These are phyloP conservation scores for Cherax destructor DNA, from an alignment of 1,140 invertebrate species.

Conservation along the genomic window DNA sequence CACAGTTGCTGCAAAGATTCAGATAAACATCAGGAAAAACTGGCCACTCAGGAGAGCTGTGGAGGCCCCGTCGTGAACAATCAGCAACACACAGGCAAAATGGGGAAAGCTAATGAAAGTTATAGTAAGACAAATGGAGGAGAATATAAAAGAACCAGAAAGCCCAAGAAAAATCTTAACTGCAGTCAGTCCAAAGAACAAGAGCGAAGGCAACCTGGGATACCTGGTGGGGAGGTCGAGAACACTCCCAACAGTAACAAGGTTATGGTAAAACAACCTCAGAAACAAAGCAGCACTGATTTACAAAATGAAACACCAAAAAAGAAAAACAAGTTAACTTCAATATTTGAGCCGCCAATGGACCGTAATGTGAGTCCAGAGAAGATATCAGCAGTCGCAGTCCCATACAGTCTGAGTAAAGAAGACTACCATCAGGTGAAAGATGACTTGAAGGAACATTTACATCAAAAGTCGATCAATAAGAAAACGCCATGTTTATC, in stretches of 20 bases:
- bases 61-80: background rate
- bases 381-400: no score
- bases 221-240: background rate
- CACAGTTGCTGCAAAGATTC: background rate
- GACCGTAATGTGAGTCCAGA: no score
- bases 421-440: no score
- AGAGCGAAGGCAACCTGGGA: background rate
- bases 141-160: background rate
- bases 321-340: no score
- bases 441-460: no score
- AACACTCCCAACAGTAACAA: background rate
- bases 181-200: background rate
- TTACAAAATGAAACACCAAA: no score
- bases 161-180: background rate
- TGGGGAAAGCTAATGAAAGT: background rate
- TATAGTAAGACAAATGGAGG: background rate
- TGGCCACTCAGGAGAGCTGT: background rate
- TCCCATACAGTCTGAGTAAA: no score
- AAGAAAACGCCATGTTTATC: no score
- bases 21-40: background rate
- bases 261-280: background rate
- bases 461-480: no score
- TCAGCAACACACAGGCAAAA: background rate
- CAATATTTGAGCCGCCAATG: no score
- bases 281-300: background rate